phyloP scores from a whole-genome alignment of 2,888 invertebrate species.

The Alcis repandata region DNA sequence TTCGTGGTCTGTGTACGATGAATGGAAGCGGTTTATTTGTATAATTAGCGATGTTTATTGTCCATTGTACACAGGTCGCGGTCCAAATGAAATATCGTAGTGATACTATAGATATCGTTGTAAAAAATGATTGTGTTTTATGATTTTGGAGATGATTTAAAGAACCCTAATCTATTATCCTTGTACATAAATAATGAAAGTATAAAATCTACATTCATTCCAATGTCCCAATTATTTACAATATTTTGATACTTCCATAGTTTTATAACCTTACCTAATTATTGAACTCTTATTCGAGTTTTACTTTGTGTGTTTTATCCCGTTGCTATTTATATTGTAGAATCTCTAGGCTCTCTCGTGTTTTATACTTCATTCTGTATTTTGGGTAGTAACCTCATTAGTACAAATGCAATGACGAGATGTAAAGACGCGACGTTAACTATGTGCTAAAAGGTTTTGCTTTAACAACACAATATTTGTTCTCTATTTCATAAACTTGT shows the following conservation, averaged over 20 bases:
- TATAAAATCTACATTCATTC: constrained; percentile 16
- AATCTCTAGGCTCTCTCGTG: constrained; percentile 35
- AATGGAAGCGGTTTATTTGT: constrained; percentile 11
- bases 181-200: constrained; percentile 6
- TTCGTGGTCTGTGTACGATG: constrained; percentile 8
- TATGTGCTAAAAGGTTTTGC: too few relatives aligned
- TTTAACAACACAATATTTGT: too few relatives aligned
- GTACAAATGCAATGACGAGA: neutral
- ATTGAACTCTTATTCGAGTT: constrained; percentile 14
- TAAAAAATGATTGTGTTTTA: neutral
- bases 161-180: constrained; percentile 20
- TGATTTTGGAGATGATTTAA: constrained; percentile 21
- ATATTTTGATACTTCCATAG: constrained; percentile 35
- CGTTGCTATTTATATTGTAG: constrained; percentile 15
- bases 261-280: constrained; percentile 20
- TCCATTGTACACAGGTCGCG: constrained; percentile 12
- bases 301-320: constrained; percentile 11
- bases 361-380: constrained; percentile 14
- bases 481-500: too few relatives aligned
- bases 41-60: constrained; percentile 8
- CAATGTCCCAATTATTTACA: constrained; percentile 32
- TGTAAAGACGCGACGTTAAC: too few relatives aligned
- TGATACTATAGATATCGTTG: constrained; percentile 5
- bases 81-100: constrained; percentile 5
- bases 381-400: neutral